Percentiles rank a stretch among this genome's conserved stretches.
phyloP scores from a whole-genome alignment of 2,797 vertebrate species.

The Eremophila alpestris region DNA sequence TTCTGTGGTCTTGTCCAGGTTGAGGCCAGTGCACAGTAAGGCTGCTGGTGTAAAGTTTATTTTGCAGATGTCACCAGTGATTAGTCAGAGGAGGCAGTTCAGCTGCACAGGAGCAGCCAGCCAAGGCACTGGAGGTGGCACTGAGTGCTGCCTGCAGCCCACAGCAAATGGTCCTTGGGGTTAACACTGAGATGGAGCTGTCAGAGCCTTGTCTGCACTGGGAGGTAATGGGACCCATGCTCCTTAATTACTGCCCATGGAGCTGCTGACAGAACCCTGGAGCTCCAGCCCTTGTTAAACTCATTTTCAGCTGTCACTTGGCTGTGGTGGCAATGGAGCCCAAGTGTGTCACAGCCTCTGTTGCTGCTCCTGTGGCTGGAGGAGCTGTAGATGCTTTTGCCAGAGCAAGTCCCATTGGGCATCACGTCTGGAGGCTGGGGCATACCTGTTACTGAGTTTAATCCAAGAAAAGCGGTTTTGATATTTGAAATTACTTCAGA shows the following conservation, averaged over 20 bases:
- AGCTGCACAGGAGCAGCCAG: neutral
- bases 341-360: neutral
- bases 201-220: slow-evolving; percentile 3
- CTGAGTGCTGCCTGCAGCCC: neutral
- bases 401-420: neutral
- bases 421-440: neutral
- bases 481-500: neutral
- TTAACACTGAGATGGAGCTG: slow-evolving; percentile 4
- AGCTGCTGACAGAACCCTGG: slow-evolving; percentile 46
- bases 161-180: neutral
- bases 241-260: neutral
- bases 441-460: neutral
- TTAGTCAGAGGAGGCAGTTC: neutral
- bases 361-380: neutral
- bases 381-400: neutral
- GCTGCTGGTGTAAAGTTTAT: neutral
- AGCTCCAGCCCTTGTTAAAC: slow-evolving; percentile 20
- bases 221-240: slow-evolving; percentile 20
- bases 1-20: neutral
- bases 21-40: neutral
- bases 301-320: slow-evolving; percentile 32
- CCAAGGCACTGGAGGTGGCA: neutral
- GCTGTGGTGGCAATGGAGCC: neutral
- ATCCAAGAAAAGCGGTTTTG: neutral
- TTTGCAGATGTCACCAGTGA: neutral